phyloP scores from a whole-genome alignment of 2,888 invertebrate species.

The Tanypteryx hageni region DNA sequence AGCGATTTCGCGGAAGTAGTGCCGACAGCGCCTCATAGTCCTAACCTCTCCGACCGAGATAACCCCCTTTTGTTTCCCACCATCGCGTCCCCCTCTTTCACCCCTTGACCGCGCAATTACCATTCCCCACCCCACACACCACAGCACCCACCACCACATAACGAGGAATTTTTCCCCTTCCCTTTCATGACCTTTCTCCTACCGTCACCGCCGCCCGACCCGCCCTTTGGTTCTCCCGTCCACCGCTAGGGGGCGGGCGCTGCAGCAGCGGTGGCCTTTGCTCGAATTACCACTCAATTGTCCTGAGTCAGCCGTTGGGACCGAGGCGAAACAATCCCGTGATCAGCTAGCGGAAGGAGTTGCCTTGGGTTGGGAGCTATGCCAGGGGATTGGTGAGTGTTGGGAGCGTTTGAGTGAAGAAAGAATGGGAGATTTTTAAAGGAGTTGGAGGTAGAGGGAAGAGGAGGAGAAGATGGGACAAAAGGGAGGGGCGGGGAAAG shows the following conservation, averaged over 20 bases:
- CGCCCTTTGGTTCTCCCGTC: not conserved
- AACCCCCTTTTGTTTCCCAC: not conserved
- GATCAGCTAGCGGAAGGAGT: conserved; percentile 33
- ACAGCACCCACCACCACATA: not conserved
- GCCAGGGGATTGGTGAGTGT: not conserved
- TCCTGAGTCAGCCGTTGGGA: conserved; percentile 43
- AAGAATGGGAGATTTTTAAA: not conserved
- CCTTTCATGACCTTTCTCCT: not conserved
- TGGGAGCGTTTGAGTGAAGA: not conserved
- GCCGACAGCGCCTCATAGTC: no score
- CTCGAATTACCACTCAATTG: conserved; percentile 51
- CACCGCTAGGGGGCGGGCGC: not conserved
- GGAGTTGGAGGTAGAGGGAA: not conserved
- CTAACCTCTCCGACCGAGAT: not conserved
- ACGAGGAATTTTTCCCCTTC: not conserved
- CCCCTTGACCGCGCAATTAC: conserved; percentile 44
- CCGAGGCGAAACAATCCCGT: conserved; percentile 41
- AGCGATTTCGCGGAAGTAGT: no score
- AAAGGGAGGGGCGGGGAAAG: no score
- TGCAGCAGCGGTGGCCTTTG: not conserved
- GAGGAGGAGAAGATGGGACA: not conserved
- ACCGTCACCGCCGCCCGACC: not conserved
- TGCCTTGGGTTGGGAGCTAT: not conserved
- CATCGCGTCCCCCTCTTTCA: not conserved
- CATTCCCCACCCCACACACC: conserved; percentile 15